Evolutionary conservation across 2,888 invertebrate species (phyloP), one percentile per base, ranked within the genome.

Genomic region (Leucophenga montana): DNA sequence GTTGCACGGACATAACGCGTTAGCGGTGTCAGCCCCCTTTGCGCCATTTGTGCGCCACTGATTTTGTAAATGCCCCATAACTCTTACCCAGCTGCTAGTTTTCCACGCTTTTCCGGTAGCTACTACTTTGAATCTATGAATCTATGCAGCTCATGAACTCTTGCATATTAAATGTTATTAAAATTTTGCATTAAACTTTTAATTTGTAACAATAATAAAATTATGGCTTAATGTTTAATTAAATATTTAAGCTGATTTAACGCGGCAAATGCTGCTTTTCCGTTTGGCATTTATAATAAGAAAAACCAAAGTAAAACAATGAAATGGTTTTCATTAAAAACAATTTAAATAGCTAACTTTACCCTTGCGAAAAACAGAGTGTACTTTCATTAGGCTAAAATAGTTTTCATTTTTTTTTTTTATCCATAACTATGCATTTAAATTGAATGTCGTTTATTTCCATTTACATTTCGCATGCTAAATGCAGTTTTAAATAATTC

Each of bases 211-310:
- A 59, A 77, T 81, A 79, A 78, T 78, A 72, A 76, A 79, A 79
- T 79, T 83, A 82, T 77, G 77, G 73, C 80, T 81, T 79, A 77
- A 82, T 78, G 82, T 82, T 78, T 80, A 61, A 67, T 44, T 67
- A 59, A 59, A 59, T 33, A 59, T 67, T 67, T 46, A 59, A 59
- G 59, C 59, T 59, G 59, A 27, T 59, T 59, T 33, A 59, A 59
- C 59, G 67, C 67, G 69, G 71, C 73, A 73, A 75, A 81, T 78
- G 78, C 22, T 50, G 27, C 22, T 39, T 18, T 56, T 72, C 50
- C 53, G 39, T 64, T n/a, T 57, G 13, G 61, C 14, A 31, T 53
- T 66, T 65, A 27, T 66, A 56, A 56, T 22, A 56, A 20, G 13
- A 13, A 13, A n/a, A n/a, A n/a, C n/a, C n/a, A n/a, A n/a, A 59